These are phyloP conservation scores for Drosophila trichaetosa DNA, from an alignment of 2,888 invertebrate genomes.

Conservation along the genomic window DNA sequence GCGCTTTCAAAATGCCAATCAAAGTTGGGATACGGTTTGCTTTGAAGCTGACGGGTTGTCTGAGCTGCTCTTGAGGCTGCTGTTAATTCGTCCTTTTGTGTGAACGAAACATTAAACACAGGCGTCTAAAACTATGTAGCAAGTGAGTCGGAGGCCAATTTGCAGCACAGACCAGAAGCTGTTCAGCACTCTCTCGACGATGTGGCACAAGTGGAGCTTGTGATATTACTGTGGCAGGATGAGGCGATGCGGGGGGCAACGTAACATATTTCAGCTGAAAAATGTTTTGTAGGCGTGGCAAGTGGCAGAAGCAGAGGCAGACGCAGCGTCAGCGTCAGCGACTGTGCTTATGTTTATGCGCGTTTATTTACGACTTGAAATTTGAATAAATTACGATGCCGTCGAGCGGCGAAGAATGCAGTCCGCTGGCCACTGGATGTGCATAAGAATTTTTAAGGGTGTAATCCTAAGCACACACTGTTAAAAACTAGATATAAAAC, in stretches of 20 bases:
- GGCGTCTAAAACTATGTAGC: slow-evolving; percentile 38
- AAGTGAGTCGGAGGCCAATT: slow-evolving; percentile 22
- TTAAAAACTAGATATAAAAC: not conserved
- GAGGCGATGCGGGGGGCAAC: not conserved
- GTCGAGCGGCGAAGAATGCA: slow-evolving; percentile 47
- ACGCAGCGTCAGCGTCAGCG: slow-evolving; percentile 7
- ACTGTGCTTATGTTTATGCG: slow-evolving; percentile 72
- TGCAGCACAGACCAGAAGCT: slow-evolving; percentile 11
- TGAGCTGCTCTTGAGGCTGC: slow-evolving; percentile 7
- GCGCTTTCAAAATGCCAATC: slow-evolving; percentile 56
- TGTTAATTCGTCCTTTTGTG: slow-evolving; percentile 18
- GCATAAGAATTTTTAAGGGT: slow-evolving; percentile 13
- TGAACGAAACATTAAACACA: slow-evolving; percentile 22
- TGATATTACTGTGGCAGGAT: not conserved
- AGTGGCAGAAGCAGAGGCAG: slow-evolving; percentile 45
- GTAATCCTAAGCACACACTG: not conserved
- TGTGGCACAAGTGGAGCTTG: slow-evolving; percentile 29
- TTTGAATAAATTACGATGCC: slow-evolving; percentile 78
- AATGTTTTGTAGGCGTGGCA: slow-evolving; percentile 53
- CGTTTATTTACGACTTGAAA: slow-evolving; percentile 77
- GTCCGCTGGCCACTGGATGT: not conserved
- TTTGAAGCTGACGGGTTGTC: slow-evolving; percentile 30
- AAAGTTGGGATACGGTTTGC: slow-evolving; percentile 39
- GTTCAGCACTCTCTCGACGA: slow-evolving; percentile 40
- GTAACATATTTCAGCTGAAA: slow-evolving; percentile 36